Evolutionary conservation across 2,797 vertebrate species (phyloP).

Genomic region (Sebastes ruberrimus): DNA sequence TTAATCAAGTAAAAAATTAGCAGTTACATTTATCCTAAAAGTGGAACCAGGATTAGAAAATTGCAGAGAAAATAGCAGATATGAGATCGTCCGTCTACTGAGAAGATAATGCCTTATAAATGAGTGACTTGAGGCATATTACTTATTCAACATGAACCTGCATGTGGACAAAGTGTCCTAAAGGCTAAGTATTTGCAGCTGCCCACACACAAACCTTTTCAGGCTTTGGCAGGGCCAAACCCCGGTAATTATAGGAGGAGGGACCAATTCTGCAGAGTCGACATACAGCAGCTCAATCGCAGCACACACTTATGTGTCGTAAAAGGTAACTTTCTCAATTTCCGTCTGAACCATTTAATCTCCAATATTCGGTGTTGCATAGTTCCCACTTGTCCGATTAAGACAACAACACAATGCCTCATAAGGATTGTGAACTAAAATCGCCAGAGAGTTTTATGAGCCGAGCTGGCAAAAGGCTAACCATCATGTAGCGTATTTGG

Average conservation of each 20-base stretch:
- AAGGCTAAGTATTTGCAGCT: not conserved
- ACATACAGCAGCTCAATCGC: not conserved
- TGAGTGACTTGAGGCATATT: not conserved
- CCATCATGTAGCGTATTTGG: not conserved
- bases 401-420: not conserved
- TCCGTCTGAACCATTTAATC: not conserved
- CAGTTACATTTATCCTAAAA: not conserved
- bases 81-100: not conserved
- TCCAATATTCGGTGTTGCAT: not conserved
- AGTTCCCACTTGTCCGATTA: constrained; percentile 9
- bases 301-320: not conserved
- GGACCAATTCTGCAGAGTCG: not conserved
- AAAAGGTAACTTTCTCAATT: not conserved
- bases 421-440: constrained; percentile 14
- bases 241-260: constrained; percentile 12
- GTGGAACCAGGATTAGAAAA: not conserved
- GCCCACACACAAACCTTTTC: not conserved
- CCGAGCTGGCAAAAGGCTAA: constrained; percentile 17
- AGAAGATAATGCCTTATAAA: not conserved
- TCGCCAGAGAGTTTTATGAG: not conserved
- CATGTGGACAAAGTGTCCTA: not conserved
- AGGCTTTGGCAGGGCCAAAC: not conserved
- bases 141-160: not conserved
- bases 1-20: not conserved
- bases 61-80: not conserved